Evolutionary conservation across 1,140 invertebrate genomes (phyloP), one percentile per base, ranked within the genome.

Genomic region (Acromyrmex charruanus): DNA sequence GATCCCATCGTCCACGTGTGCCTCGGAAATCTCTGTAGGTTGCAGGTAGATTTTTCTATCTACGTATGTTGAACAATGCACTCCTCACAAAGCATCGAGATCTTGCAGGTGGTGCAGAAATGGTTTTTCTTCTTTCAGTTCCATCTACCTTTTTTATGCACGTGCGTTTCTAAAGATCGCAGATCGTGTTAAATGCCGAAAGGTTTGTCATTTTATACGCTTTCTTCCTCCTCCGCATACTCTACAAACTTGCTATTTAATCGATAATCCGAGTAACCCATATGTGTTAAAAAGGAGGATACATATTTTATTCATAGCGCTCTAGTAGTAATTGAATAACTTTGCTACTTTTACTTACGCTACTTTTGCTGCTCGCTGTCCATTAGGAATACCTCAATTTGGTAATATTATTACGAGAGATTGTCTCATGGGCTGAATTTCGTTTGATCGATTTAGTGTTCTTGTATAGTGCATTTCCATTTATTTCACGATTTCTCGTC

Each of bases 361-460:
- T 12, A 6, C 25, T 25, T 25, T 25, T 25, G 25, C 25, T 31
- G 31, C 21, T 69, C 28, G 28, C 18, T 21, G 6, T 0, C 1
- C 21, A n/a, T 55, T 58, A 25, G 18, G 21, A 68, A 53, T 21
- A 16, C n/a, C 44, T 58, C 44, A 25, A 81, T 71, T 71, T 16
- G 0, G 25, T 14, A 49, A 6, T 58, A 53, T 71, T 68, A 58
- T 66, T 25, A 55, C n/a, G n/a, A 39, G 31, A 1, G 7, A 18
- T 7, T 53, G 9, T 39, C 21, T 25, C 65, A 12, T 3, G 21
- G 39, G 10, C n/a, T 59, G 51, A 58, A 69, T 69, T 21, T 58
- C 25, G 79, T 81, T 81, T 81, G 53, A 44, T 81, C 66, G 63
- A 81, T 69, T 81, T 16, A 58, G 21, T 25, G 14, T 14, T 12